Evolutionary conservation across 2,113 vertebrate species (phyloP).

Genomic region (Gasterosteus nipponicus): DNA sequence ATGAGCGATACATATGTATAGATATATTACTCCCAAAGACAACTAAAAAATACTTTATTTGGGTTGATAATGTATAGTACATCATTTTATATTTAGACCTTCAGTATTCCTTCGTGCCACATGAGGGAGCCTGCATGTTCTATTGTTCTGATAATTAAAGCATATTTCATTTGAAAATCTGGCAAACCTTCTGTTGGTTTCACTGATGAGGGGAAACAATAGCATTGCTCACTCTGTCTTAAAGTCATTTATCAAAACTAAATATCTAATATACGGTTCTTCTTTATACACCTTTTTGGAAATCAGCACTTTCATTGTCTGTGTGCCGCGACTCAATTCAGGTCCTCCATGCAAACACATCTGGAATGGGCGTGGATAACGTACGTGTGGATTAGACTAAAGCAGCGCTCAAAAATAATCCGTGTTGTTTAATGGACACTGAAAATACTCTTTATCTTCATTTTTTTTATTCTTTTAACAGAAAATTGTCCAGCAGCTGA

Average conservation of each 20-base stretch:
- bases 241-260: background rate
- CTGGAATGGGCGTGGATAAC: slow-evolving; percentile 11
- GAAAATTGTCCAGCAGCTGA: slow-evolving; percentile 21
- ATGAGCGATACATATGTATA: no score
- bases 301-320: background rate
- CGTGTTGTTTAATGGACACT: slow-evolving; percentile 58
- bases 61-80: background rate
- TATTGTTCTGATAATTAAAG: background rate
- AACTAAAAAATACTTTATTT: background rate
- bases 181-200: background rate
- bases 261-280: background rate
- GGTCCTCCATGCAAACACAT: slow-evolving; percentile 9
- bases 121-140: background rate
- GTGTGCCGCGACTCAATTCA: slow-evolving; percentile 1
- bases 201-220: background rate
- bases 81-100: background rate
- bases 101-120: background rate
- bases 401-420: slow-evolving; percentile 64
- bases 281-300: background rate
- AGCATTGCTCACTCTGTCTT: background rate
- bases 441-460: slow-evolving; percentile 21
- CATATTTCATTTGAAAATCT: background rate
- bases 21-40: background rate
- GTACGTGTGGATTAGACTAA: slow-evolving; percentile 60
- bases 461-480: background rate